Conservation (phyloP, 2,888 invertebrate genomes). For the Sphaerophoria taeniata region DNA sequence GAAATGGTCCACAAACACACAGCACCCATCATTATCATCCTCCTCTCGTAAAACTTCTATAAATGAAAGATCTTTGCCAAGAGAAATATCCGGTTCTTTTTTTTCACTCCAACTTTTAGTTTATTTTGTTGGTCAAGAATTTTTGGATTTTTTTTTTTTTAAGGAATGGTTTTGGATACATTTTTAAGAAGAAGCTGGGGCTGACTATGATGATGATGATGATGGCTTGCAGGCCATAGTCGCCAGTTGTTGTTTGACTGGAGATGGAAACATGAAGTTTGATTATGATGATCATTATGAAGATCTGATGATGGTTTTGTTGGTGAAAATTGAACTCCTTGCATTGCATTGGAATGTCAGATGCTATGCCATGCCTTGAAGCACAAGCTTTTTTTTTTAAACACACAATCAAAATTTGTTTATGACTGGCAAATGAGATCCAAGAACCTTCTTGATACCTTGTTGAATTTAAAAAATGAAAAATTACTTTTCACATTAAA, state of each 20-base stretch:
- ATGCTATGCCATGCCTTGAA: slow-evolving; percentile 62
- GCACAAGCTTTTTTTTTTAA: no score
- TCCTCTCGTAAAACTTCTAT: slow-evolving; percentile 64
- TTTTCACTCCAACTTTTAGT: slow-evolving; percentile 22
- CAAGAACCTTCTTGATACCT: no score
- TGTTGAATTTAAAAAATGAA: no score
- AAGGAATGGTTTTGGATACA: slow-evolving; percentile 34
- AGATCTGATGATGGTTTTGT: slow-evolving; percentile 30
- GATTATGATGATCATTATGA: slow-evolving; percentile 52
- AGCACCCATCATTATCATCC: slow-evolving; percentile 69
- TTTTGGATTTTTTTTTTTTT: slow-evolving; percentile 54
- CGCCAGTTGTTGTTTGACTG: neutral
- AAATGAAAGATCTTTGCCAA: slow-evolving; percentile 63
- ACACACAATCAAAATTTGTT: slow-evolving; percentile 6
- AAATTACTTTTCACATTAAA: no score
- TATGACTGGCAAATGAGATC: no score
- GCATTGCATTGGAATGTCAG: slow-evolving; percentile 69
- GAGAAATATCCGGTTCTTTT: slow-evolving; percentile 72
- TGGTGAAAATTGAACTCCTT: slow-evolving; percentile 59
- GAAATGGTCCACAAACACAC: slow-evolving; percentile 17
- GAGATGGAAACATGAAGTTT: slow-evolving; percentile 17
- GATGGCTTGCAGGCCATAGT: neutral
- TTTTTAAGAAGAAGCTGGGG: slow-evolving; percentile 19
- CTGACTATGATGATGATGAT: neutral
- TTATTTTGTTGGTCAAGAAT: slow-evolving; percentile 69